Evolutionary conservation across 2,888 invertebrate species (phyloP).

Genomic region (Epistrophe eligans): DNA sequence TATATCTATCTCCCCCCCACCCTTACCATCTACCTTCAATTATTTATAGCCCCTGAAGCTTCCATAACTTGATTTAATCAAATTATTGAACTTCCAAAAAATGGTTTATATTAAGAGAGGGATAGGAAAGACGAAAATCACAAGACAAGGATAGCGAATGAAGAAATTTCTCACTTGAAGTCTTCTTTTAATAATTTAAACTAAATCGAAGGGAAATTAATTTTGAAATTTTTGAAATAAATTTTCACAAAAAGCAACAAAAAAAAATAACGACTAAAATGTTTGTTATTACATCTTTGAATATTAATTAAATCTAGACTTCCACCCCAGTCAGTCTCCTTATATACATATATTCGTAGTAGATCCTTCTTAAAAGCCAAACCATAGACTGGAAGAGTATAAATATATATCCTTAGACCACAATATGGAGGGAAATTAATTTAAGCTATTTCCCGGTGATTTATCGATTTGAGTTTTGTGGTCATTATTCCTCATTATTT

Average conservation of each 20-base stretch:
- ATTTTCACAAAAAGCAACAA: constrained; percentile 36
- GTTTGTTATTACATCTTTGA: constrained; percentile 49
- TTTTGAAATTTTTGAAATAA: constrained; percentile 66
- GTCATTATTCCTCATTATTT: constrained; percentile 74
- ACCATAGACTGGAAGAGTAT: neutral
- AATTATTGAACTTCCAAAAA: constrained; percentile 51
- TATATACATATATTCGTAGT: neutral
- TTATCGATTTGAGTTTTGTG: constrained; percentile 71
- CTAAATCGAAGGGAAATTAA: constrained; percentile 63
- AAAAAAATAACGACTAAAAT: constrained; percentile 40
- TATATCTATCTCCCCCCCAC: neutral
- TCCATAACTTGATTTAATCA: constrained; percentile 56
- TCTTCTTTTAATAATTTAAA: constrained; percentile 57
- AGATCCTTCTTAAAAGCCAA: neutral
- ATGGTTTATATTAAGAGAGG: neutral
- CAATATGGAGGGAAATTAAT: constrained; percentile 68
- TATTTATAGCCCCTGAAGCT: neutral
- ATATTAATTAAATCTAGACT: constrained; percentile 59
- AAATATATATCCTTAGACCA: constrained; percentile 44
- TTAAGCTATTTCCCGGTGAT: constrained; percentile 71
- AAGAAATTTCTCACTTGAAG: constrained; percentile 13
- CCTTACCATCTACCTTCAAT: neutral
- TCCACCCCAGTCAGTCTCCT: neutral
- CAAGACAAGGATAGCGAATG: constrained; percentile 46
- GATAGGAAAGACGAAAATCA: neutral